Conservation (phyloP, 2,797 vertebrate species). For the Threskiornis aethiopicus region DNA sequence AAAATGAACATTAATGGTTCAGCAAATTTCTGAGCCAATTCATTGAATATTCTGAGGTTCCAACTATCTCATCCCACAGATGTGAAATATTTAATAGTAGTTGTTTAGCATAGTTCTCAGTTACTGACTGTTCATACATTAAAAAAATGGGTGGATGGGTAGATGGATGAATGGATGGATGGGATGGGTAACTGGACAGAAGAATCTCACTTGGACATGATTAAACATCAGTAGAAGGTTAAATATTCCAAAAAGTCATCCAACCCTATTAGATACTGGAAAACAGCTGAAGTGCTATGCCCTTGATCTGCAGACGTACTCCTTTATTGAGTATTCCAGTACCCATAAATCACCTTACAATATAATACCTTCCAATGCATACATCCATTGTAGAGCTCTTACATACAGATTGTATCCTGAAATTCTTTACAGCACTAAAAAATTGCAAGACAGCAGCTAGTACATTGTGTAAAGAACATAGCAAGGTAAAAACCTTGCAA, state of each 20-base stretch:
- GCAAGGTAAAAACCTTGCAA: slow-evolving; percentile 37
- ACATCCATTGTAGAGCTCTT: slow-evolving; percentile 45
- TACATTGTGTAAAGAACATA: slow-evolving; percentile 4
- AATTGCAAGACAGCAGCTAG: slow-evolving; percentile 26
- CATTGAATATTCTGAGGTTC: neutral
- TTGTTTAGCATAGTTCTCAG: neutral
- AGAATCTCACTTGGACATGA: neutral
- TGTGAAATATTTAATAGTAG: slow-evolving; percentile 10
- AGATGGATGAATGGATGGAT: neutral
- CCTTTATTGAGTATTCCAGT: slow-evolving; percentile 47
- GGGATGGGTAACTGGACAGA: neutral
- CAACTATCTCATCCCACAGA: neutral
- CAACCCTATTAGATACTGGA: neutral
- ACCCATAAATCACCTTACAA: slow-evolving; percentile 55
- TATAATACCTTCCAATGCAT: slow-evolving; percentile 44
- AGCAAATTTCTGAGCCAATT: slow-evolving; percentile 12
- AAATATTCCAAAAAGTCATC: slow-evolving; percentile 52
- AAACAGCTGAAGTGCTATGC: slow-evolving; percentile 32
- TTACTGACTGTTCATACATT: neutral
- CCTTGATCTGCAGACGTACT: slow-evolving; percentile 9
- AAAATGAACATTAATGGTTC: slow-evolving; percentile 11
- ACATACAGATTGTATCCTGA: slow-evolving; percentile 43
- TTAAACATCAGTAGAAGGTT: slow-evolving; percentile 37
- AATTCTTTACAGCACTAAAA: slow-evolving; percentile 46
- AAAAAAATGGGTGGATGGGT: neutral